A percentile compares a stretch with the other conserved stretches of the same genome.
phyloP scores from a whole-genome alignment of 2,888 invertebrate genomes.

The Netelia fuscicornis region DNA sequence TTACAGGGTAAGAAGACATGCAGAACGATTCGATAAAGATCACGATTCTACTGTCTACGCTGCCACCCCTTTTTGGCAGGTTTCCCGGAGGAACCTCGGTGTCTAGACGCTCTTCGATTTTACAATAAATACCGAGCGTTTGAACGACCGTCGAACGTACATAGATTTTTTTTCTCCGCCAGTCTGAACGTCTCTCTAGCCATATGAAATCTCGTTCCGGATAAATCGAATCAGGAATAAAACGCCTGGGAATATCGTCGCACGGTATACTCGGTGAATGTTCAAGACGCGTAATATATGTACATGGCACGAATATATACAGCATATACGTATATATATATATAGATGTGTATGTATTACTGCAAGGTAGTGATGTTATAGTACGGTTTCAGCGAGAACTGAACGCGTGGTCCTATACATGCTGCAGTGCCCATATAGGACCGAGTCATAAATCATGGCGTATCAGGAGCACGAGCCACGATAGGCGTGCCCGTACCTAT shows the following conservation, averaged over 20 bases:
- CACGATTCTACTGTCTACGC: slow-evolving; percentile 52
- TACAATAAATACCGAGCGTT: slow-evolving; percentile 58
- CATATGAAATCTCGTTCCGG: slow-evolving; percentile 32
- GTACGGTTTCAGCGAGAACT: slow-evolving; percentile 3
- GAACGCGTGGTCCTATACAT: slow-evolving; percentile 22
- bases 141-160: slow-evolving; percentile 52
- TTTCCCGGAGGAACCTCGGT: slow-evolving; percentile 53
- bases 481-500: slow-evolving; percentile 68
- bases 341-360: slow-evolving; percentile 1
- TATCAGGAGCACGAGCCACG: slow-evolving; percentile 68
- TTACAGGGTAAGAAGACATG: slow-evolving; percentile 1
- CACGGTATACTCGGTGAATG: slow-evolving; percentile 9
- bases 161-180: slow-evolving; percentile 34
- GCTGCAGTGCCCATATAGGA: slow-evolving; percentile 1
- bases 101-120: slow-evolving; percentile 60
- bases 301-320: slow-evolving; percentile 9
- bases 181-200: slow-evolving; percentile 25
- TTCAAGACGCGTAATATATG: slow-evolving; percentile 7
- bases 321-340: slow-evolving; percentile 1
- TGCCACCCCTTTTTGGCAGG: slow-evolving; percentile 49
- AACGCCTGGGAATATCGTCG: slow-evolving; percentile 55
- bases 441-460: slow-evolving; percentile 66
- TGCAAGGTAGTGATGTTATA: slow-evolving; percentile 13
- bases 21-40: slow-evolving; percentile 41
- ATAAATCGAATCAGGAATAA: slow-evolving; percentile 47